Evolutionary conservation across 2,888 invertebrate genomes (phyloP), one percentile per base, ranked within the genome.

Genomic region (Trichogramma dendrolimi): DNA sequence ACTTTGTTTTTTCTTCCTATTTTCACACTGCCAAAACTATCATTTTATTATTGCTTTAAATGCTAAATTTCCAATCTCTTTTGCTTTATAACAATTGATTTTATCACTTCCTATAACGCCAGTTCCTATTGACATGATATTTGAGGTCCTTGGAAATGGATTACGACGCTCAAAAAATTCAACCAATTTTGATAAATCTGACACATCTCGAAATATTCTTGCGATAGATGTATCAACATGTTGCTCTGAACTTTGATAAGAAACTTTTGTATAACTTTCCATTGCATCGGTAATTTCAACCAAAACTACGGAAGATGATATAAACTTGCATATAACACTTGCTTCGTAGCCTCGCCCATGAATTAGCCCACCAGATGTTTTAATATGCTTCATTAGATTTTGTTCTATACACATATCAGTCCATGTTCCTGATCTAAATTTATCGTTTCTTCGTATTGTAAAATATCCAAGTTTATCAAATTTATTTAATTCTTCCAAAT

Each of bases 201-300:
- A 46, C 64, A 58, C 47, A 69, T 75, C 72, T 71, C 65, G 73
- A 56, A 72, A 72, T 64, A 75, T 64, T 66, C 75, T 66, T 60
- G 75, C 74, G 70, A 74, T 71, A 66, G 75, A 74, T 54, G 73
- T 71, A 72, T 77, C 77, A 51, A 77, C 74, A 71, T 78, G 76
- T 68, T 77, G 77, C 1, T 77, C 75, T 2, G 70, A 69, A 2
- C 27, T 55, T 14, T 11, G 41, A 46, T 11, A 43, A 8, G 46
- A 7, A 6, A 65, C 55, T 7, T 46, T 52, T 7, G 46, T 47
- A 41, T 61, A 57, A 8, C 46, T 11, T 61, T 70, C 70, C 38
- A 71, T 60, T 39, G 47, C 55, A 14, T 69, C 65, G 41, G 61
- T 63, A 56, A 73, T 63, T 49, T 68, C 65, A n/a, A n/a, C n/a